Evolutionary conservation across 2,888 invertebrate species (phyloP).

Genomic region (Clitarchus hookeri): DNA sequence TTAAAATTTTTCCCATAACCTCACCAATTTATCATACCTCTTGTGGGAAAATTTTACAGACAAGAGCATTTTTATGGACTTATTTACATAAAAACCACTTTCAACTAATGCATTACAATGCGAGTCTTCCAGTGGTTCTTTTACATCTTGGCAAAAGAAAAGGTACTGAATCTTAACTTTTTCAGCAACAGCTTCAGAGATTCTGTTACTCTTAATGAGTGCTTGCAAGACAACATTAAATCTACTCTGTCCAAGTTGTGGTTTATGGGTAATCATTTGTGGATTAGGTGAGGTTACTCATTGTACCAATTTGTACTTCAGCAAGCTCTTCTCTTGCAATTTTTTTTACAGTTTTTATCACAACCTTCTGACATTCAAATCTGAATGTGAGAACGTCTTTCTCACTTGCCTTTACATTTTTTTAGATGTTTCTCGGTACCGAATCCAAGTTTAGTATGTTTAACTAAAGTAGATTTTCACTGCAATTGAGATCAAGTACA

Average conservation of each 20-base stretch:
- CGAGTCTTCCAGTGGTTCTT: not conserved
- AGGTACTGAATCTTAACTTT: no score
- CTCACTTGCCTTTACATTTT: not conserved
- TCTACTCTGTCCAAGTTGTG: no score
- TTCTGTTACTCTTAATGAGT: no score
- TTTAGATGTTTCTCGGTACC: not conserved
- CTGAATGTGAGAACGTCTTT: not conserved
- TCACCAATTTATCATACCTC: not conserved
- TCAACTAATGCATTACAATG: not conserved
- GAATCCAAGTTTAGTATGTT: not conserved
- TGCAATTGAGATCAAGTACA: constrained; percentile 6
- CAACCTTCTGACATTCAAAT: not conserved
- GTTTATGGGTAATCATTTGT: no score
- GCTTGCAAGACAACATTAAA: no score
- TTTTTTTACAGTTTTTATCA: constrained; percentile 5
- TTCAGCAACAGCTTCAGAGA: no score
- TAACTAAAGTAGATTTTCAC: constrained; percentile 16
- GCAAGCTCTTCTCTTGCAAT: not conserved
- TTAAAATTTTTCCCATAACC: not conserved
- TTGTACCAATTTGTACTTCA: constrained; percentile 15
- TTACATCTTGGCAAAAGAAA: no score
- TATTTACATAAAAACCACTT: not conserved
- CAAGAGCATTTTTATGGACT: not conserved
- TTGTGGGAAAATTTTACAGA: not conserved
- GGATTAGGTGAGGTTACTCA: not conserved